Evolutionary conservation across 2,888 invertebrate species (phyloP), one percentile per base, ranked within the genome.

Genomic region (Eueremaeus valkanovi): DNA sequence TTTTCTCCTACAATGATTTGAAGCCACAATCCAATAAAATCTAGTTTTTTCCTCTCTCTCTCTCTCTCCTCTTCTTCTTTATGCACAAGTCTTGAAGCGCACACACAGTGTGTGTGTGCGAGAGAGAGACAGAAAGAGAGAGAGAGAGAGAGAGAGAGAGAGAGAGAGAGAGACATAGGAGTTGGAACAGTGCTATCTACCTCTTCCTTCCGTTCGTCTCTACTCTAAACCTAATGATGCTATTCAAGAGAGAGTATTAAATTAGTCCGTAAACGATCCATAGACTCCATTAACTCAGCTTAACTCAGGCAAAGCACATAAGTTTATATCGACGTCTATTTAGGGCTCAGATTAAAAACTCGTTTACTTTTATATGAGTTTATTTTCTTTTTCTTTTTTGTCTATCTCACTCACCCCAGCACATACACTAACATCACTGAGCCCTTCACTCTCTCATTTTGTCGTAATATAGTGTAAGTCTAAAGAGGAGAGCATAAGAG

Each of bases 251-350:
- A 61, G 68, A 68, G 68, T 68, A 68, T 68, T 68, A 68, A 68
- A 68, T 68, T 68, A 68, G 68, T 68, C 68, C 68, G 36, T 40
- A 68, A 68, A 68, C 68, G 68, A 68, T 68, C 68, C 68, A 68
- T 68, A 68, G 68, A 68, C 68, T 36, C 68, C 68, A 68, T 68
- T 68, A 68, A 68, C 36, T 68, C n/a, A 24, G 68, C 24, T 68
- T 68, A 68, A 68, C 68, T 68, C 68, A 68, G 31, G 68, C 68
- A 68, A 68, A 68, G 68, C 68, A 68, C 68, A 68, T 68, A 68
- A 68, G 68, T 68, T 68, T 68, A 68, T 68, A 68, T 68, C 68
- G 68, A 68, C 68, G 68, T 68, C 68, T 68, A 68, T 68, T 68
- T 68, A 68, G n/a, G n/a, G 68, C 40, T 61, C 24, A 68, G 68